These are phyloP conservation scores for Troglohyphantes excavatus DNA, from an alignment of 2,888 invertebrate species.

Conservation along the genomic window DNA sequence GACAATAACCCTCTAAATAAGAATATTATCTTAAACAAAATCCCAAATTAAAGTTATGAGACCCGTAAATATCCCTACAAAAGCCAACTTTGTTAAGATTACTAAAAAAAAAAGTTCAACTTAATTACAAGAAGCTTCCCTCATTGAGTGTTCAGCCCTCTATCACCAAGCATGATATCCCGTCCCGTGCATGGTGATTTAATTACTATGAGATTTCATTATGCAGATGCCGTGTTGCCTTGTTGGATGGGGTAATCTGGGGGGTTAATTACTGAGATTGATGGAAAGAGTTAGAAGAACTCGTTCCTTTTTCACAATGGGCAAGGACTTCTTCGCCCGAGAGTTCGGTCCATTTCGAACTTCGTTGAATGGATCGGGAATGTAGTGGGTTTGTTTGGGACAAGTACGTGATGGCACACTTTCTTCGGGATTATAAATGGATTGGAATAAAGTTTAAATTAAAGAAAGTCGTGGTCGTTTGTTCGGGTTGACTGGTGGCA, in stretches of 20 bases:
- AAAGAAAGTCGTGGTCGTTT: neutral
- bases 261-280: slow-evolving; percentile 62
- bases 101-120: slow-evolving; percentile 17
- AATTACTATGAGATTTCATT: slow-evolving; percentile 73
- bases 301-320: slow-evolving; percentile 6
- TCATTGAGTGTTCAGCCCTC: too few species aligned
- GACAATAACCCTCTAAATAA: too few species aligned
- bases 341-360: neutral
- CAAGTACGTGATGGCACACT: neutral
- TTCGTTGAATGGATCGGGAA: neutral
- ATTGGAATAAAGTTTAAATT: neutral
- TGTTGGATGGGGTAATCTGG: slow-evolving; percentile 39
- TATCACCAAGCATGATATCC: neutral
- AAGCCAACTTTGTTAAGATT: neutral
- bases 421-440: neutral
- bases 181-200: slow-evolving; percentile 2
- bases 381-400: neutral
- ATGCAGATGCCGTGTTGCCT: slow-evolving; percentile 47
- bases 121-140: slow-evolving; percentile 8
- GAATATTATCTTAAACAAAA: neutral
- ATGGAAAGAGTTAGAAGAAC: slow-evolving; percentile 52
- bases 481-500: too few species aligned
- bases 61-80: neutral
- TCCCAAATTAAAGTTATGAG: slow-evolving; percentile 11
- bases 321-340: neutral